phyloP scores from a whole-genome alignment of 1,140 invertebrate species.

The Zaprionus nigranus region DNA sequence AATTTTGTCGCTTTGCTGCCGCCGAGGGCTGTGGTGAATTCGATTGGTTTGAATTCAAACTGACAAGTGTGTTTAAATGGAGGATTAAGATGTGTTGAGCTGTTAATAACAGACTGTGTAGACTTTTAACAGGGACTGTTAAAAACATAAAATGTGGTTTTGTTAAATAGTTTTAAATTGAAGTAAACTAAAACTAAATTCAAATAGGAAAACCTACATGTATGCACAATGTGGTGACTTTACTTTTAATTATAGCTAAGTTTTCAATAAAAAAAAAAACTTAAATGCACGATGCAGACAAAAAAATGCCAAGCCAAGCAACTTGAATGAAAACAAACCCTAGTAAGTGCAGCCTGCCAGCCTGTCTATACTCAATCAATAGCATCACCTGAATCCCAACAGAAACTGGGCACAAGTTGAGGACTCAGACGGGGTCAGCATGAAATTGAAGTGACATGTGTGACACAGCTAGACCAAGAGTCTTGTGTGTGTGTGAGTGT shows the following conservation, averaged over 20 bases:
- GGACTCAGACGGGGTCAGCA: constrained; percentile 46
- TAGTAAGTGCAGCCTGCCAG: constrained; percentile 9
- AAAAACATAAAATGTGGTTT: constrained; percentile 6
- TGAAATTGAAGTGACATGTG: constrained; percentile 77
- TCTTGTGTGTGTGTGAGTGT: constrained; percentile 23
- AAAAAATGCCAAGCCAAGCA: constrained; percentile 55
- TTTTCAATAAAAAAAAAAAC: no score
- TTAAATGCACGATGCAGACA: not conserved
- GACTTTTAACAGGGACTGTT: constrained; percentile 36
- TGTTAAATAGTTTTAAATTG: not conserved
- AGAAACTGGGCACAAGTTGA: no score
- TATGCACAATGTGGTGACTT: no score
- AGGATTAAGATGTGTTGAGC: not conserved
- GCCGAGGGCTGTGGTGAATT: constrained; percentile 49
- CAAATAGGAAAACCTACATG: no score
- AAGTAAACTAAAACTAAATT: not conserved
- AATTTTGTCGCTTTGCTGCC: constrained; percentile 57
- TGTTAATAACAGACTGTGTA: constrained; percentile 17
- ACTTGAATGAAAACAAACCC: constrained; percentile 60
- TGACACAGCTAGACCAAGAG: constrained; percentile 54
- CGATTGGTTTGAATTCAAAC: constrained; percentile 40
- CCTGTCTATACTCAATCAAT: constrained; percentile 15
- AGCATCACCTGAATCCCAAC: constrained; percentile 17
- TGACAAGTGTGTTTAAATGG: not conserved
- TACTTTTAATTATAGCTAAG: no score